phyloP scores from a whole-genome alignment of 2,113 vertebrate genomes.

The Pollimyrus isidori region DNA sequence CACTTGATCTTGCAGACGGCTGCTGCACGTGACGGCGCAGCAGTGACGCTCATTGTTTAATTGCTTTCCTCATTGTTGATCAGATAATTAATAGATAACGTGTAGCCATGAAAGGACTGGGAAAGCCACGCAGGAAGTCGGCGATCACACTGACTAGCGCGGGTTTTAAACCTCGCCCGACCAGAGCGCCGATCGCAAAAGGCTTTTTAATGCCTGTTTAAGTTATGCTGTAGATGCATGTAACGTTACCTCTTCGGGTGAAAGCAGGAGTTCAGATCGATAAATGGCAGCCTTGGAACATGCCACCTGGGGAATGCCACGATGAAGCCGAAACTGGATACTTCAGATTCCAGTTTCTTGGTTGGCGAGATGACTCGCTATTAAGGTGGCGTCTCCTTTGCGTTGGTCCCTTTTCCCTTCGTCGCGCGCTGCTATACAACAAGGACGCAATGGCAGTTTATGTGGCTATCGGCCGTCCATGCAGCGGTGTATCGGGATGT shows the following conservation, averaged over 20 bases:
- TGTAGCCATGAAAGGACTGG: background rate
- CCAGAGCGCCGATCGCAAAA: background rate
- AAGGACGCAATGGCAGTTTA: background rate
- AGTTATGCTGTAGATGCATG: background rate
- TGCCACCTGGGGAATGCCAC: constrained; percentile 54
- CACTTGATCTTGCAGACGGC: background rate
- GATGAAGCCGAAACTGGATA: constrained; percentile 26
- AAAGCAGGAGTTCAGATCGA: constrained; percentile 57
- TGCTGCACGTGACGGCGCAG: background rate
- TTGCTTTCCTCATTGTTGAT: background rate
- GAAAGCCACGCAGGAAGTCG: background rate
- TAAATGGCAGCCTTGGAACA: constrained; percentile 48
- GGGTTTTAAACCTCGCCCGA: background rate
- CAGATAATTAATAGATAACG: background rate
- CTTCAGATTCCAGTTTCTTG: constrained; percentile 3
- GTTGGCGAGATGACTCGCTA: background rate
- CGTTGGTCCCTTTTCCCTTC: background rate
- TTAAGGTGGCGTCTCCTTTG: background rate
- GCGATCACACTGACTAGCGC: background rate
- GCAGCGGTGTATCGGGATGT: background rate
- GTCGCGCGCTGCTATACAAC: background rate
- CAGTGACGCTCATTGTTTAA: background rate
- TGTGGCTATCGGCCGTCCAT: background rate
- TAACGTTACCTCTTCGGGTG: constrained; percentile 54
- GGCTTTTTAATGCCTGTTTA: background rate